These are phyloP conservation scores for Neomonachus schauinslandi DNA, from an alignment of 2,113 vertebrate genomes.

Conservation along the genomic window DNA sequence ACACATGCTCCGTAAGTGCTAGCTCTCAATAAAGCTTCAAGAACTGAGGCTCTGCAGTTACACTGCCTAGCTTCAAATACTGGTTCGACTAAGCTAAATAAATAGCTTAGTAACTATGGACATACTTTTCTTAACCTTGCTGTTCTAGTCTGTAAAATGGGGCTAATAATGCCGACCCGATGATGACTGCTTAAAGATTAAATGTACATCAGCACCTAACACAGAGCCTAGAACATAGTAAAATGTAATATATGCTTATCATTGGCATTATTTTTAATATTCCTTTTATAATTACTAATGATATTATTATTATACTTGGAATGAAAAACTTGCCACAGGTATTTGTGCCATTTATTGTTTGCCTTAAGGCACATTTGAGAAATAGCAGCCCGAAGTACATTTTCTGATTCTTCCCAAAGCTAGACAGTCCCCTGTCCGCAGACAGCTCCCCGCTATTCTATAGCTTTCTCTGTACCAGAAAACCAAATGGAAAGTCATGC, in stretches of 20 bases:
- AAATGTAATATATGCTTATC: not conserved
- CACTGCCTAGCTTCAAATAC: not conserved
- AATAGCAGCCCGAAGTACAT: not conserved
- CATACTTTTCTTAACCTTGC: not conserved
- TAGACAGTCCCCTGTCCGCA: not conserved
- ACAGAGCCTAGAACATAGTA: not conserved
- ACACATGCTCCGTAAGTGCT: not conserved
- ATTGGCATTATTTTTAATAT: not conserved
- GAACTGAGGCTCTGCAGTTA: not conserved
- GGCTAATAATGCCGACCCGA: not conserved
- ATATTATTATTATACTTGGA: slow-evolving; percentile 5
- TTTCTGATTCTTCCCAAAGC: not conserved
- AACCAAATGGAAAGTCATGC: not conserved
- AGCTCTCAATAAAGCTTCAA: not conserved
- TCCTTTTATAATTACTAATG: not conserved
- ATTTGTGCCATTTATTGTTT: not conserved
- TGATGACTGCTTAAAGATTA: not conserved
- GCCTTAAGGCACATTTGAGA: not conserved
- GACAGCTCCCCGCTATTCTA: not conserved
- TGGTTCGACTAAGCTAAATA: not conserved
- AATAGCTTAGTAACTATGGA: not conserved
- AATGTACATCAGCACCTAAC: not conserved
- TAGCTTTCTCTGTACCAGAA: not conserved
- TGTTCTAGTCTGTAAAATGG: not conserved
- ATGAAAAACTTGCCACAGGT: not conserved